phyloP scores from a whole-genome alignment of 2,797 vertebrate species.

The Manis pentadactyla region DNA sequence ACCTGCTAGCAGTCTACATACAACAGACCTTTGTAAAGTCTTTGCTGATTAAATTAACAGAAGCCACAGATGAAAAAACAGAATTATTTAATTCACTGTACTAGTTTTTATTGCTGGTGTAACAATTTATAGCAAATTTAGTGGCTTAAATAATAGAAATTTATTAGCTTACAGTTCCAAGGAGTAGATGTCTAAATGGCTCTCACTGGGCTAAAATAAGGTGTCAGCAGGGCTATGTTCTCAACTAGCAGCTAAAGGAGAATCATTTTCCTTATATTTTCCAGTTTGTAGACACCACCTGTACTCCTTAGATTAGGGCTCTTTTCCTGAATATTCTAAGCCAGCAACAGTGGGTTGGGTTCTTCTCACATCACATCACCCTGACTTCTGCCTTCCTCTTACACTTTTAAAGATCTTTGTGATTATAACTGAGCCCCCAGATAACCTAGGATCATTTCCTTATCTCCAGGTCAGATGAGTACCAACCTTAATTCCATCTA shows the following conservation, averaged over 20 bases:
- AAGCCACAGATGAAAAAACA: background rate
- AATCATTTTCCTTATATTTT: background rate
- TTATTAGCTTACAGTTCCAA: background rate
- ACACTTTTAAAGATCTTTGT: background rate
- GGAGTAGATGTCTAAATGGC: background rate
- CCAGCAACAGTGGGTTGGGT: rapidly evolving
- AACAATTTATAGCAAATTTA: background rate
- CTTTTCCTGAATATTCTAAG: background rate
- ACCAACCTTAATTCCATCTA: background rate
- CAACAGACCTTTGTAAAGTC: background rate
- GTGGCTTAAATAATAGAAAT: background rate
- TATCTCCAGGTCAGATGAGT: background rate
- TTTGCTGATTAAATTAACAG: background rate
- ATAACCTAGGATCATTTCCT: background rate
- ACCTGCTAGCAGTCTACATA: background rate
- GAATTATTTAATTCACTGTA: background rate
- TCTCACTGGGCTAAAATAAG: background rate
- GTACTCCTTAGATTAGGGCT: background rate
- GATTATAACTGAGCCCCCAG: background rate
- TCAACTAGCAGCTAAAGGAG: background rate
- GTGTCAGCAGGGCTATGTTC: background rate
- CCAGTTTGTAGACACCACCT: background rate
- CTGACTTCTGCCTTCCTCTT: background rate
- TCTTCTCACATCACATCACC: background rate
- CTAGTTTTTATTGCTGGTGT: background rate